Evolutionary conservation across 2,888 invertebrate genomes (phyloP).

Genomic region (Ganaspis brasiliensis): DNA sequence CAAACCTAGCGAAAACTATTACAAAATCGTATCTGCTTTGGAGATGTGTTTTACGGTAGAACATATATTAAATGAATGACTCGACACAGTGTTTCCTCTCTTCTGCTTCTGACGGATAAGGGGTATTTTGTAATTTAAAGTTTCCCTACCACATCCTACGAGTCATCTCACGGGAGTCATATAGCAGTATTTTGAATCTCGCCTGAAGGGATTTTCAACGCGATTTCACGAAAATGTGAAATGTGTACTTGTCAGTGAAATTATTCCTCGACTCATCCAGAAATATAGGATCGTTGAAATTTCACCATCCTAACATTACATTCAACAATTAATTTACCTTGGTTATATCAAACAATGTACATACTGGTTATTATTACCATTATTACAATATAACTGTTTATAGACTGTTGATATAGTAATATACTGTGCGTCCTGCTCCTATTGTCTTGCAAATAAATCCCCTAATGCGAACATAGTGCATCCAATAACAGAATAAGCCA

Average conservation of each 20-base stretch:
- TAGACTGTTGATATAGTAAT: too few relatives aligned
- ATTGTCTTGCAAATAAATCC: too few relatives aligned
- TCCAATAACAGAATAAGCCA: too few relatives aligned
- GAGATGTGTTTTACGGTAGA: neutral
- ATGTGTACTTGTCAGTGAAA: slow-evolving; percentile 9
- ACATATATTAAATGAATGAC: slow-evolving; percentile 11
- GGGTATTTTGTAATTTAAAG: slow-evolving; percentile 18
- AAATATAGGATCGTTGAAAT: neutral
- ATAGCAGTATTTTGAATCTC: neutral
- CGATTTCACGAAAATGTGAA: slow-evolving; percentile 14
- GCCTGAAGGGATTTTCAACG: slow-evolving; percentile 18
- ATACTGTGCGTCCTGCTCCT: too few relatives aligned
- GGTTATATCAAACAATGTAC: neutral
- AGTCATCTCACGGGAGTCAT: slow-evolving; percentile 7
- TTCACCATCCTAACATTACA: neutral
- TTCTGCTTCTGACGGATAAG: slow-evolving; percentile 1
- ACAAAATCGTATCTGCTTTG: neutral
- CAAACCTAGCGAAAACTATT: too few relatives aligned
- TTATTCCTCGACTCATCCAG: neutral
- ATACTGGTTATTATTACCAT: neutral
- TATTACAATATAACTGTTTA: too few relatives aligned
- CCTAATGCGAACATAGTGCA: too few relatives aligned
- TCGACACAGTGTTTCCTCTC: neutral
- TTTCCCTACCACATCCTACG: neutral
- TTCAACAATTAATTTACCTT: neutral